Percentiles rank a stretch among this genome's conserved stretches.
phyloP scores from a whole-genome alignment of 2,888 invertebrate genomes.

The Eupsilia transversa region DNA sequence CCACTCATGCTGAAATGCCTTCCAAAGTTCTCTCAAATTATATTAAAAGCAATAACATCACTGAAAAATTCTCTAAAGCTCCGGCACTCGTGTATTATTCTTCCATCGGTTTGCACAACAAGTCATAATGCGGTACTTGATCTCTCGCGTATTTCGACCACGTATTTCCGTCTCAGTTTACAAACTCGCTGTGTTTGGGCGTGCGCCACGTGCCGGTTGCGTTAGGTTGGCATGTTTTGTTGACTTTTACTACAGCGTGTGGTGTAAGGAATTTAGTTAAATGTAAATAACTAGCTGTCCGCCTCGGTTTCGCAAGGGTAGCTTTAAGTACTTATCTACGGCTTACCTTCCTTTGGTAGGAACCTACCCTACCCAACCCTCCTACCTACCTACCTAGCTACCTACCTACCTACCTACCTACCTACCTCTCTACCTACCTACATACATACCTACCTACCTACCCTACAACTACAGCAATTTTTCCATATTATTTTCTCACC shows the following conservation, averaged over 20 bases:
- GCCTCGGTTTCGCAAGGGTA: no score
- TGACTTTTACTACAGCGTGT: conserved; percentile 12
- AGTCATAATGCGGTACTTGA: conserved; percentile 30
- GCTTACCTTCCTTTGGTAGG: no score
- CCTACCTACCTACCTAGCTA: no score
- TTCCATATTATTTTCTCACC: no score
- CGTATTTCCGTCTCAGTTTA: conserved; percentile 65
- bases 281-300: neutral
- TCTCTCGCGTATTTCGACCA: conserved; percentile 35
- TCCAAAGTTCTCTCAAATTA: neutral
- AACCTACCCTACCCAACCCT: no score
- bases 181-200: conserved; percentile 50
- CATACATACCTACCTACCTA: no score
- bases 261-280: conserved; percentile 12
- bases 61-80: neutral
- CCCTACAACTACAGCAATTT: no score
- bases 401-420: no score
- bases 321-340: no score
- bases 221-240: conserved; percentile 36
- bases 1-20: neutral
- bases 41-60: conserved; percentile 6
- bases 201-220: conserved; percentile 50
- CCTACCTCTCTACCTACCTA: no score
- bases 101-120: conserved; percentile 33
- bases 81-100: conserved; percentile 26